phyloP scores from a whole-genome alignment of 2,888 invertebrate genomes.

The Ennomos quercinarius region DNA sequence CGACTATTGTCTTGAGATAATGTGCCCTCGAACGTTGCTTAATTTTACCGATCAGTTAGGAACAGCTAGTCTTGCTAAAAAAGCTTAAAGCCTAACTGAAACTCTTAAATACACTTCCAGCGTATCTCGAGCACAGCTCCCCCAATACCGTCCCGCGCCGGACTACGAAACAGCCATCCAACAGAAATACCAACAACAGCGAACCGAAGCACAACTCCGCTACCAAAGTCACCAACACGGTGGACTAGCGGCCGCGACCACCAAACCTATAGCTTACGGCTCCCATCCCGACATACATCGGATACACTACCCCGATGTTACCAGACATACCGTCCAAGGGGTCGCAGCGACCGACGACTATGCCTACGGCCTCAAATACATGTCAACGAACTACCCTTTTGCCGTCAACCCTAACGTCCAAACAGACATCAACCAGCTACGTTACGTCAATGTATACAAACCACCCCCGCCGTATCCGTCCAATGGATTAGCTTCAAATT shows the following conservation, averaged over 20 bases:
- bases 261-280: conserved; percentile 79
- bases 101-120: conserved; percentile 2
- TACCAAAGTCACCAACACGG: conserved; percentile 71
- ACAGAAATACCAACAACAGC: conserved; percentile 89
- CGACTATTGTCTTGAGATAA: no score
- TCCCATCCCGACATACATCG: conserved; percentile 92
- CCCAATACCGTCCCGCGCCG: conserved; percentile 95
- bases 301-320: conserved; percentile 88
- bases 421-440: conserved; percentile 79
- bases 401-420: conserved; percentile 73
- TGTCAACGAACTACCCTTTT: conserved; percentile 72
- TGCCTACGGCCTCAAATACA: conserved; percentile 65
- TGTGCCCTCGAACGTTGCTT: no score
- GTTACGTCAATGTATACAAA: conserved; percentile 89
- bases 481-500: conserved; percentile 91
- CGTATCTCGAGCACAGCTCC: conserved; percentile 86
- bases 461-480: conserved; percentile 95
- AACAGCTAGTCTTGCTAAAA: no score
- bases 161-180: conserved; percentile 98
- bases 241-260: conserved; percentile 56
- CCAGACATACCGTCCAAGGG: conserved; percentile 76
- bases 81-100: no score
- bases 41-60: no score
- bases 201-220: conserved; percentile 70
- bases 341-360: conserved; percentile 61